Percentiles rank a stretch among this genome's conserved stretches.
phyloP scores from a whole-genome alignment of 2,113 vertebrate genomes.

The Cyphomyrus plagiostoma region DNA sequence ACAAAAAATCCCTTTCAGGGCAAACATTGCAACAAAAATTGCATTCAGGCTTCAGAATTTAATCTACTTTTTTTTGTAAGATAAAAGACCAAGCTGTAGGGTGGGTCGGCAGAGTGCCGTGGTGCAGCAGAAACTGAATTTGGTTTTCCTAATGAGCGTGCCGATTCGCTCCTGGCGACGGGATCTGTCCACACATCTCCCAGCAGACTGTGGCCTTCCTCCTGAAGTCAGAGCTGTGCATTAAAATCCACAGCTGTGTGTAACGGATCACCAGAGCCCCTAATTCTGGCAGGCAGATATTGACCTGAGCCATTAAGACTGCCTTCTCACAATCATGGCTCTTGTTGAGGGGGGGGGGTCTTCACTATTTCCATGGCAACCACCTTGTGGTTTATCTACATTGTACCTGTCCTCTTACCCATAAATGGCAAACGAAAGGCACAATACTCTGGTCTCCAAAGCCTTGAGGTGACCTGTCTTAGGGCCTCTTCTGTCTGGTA shows the following conservation, averaged over 20 bases:
- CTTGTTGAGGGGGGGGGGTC: not conserved
- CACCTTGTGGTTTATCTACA: not conserved
- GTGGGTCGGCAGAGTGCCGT: not conserved
- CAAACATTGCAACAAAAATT: conserved; percentile 14
- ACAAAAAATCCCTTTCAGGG: conserved; percentile 18
- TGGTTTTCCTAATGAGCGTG: not conserved
- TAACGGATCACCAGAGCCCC: not conserved
- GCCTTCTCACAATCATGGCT: not conserved
- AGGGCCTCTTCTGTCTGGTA: not conserved
- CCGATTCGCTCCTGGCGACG: not conserved
- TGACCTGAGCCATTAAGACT: not conserved
- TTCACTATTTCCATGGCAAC: conserved; percentile 6
- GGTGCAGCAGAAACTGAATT: not conserved
- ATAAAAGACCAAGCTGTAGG: conserved; percentile 10
- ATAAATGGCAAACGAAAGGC: not conserved
- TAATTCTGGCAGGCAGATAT: not conserved
- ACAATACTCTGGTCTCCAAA: not conserved
- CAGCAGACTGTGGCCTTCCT: not conserved
- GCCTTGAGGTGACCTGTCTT: not conserved
- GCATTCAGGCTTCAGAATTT: conserved; percentile 11
- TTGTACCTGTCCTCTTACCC: not conserved
- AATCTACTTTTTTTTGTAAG: conserved; percentile 18
- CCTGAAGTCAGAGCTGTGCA: not conserved
- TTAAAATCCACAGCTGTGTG: too few relatives aligned
- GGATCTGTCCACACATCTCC: not conserved